A percentile compares a stretch with the other conserved stretches of the same genome.
Conservation (phyloP, 2,113 vertebrate genomes). For the Panthera tigris region DNA sequence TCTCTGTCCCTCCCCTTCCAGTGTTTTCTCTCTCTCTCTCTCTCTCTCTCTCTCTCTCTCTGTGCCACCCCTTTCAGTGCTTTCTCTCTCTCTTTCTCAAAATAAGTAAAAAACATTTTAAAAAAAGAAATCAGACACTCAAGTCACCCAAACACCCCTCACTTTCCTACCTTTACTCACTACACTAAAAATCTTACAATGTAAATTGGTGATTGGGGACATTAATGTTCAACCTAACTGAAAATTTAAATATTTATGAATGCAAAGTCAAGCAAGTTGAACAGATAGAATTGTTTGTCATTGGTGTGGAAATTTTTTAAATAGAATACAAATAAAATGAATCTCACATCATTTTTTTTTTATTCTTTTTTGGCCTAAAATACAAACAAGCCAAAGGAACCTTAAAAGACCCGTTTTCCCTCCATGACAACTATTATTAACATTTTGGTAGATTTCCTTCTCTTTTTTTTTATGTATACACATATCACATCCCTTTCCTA, state of each 20-base stretch:
- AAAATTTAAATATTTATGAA: slow-evolving; percentile 50
- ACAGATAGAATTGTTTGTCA: neutral
- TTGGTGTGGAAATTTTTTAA: neutral
- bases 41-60: too few species aligned
- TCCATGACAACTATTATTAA: neutral
- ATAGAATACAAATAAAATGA: neutral
- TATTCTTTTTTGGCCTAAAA: neutral
- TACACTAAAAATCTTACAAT: slow-evolving; percentile 12
- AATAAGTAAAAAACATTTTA: too few species aligned
- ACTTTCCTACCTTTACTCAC: neutral
- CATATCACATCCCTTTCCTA: too few species aligned
- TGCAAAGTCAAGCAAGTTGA: neutral
- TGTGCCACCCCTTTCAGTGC: too few species aligned
- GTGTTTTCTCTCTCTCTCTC: too few species aligned
- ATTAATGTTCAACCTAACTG: slow-evolving; percentile 40
- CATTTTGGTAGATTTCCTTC: neutral
- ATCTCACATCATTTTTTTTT: slow-evolving; percentile 16
- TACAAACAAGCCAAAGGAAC: neutral
- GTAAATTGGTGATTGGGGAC: neutral
- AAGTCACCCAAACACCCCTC: neutral
- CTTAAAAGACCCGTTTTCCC: neutral
- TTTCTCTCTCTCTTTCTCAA: too few species aligned
- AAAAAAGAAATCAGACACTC: too few species aligned
- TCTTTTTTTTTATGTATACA: neutral
- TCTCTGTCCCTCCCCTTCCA: too few species aligned